These are phyloP conservation scores for Eleginops maclovinus DNA, from an alignment of 2,113 vertebrate species.

Conservation along the genomic window DNA sequence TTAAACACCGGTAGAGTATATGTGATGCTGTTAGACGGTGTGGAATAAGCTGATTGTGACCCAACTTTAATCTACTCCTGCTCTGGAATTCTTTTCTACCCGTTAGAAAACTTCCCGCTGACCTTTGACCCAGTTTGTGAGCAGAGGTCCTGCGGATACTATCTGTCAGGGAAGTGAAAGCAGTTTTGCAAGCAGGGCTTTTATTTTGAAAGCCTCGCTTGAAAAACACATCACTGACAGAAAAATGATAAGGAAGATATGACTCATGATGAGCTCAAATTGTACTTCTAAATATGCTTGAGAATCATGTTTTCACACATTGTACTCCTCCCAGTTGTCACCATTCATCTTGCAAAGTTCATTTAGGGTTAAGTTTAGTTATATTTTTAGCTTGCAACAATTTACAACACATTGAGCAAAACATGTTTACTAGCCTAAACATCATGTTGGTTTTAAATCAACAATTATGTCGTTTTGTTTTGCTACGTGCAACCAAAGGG, in stretches of 20 bases:
- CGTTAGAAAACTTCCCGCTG: not conserved
- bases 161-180: conserved; percentile 19
- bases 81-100: not conserved
- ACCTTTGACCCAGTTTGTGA: conserved; percentile 45
- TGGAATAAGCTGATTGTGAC: not conserved
- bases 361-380: not conserved
- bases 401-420: not conserved
- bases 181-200: conserved; percentile 16
- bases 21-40: not conserved
- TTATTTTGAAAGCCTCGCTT: conserved; percentile 25
- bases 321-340: not conserved
- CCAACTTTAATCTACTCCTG: not conserved
- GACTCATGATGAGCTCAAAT: conserved; percentile 19
- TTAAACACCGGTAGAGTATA: not conserved
- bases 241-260: not conserved
- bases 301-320: not conserved
- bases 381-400: not conserved
- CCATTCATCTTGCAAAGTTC: not conserved
- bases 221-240: not conserved
- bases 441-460: conserved; percentile 4
- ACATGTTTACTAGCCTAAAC: not conserved
- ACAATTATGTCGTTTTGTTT: conserved; percentile 25
- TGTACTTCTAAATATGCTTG: not conserved
- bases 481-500: conserved; percentile 19
- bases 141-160: not conserved